Base-by-base conservation (phyloP, 2,113 vertebrate genomes). In the Ammodytes marinus region DNA sequence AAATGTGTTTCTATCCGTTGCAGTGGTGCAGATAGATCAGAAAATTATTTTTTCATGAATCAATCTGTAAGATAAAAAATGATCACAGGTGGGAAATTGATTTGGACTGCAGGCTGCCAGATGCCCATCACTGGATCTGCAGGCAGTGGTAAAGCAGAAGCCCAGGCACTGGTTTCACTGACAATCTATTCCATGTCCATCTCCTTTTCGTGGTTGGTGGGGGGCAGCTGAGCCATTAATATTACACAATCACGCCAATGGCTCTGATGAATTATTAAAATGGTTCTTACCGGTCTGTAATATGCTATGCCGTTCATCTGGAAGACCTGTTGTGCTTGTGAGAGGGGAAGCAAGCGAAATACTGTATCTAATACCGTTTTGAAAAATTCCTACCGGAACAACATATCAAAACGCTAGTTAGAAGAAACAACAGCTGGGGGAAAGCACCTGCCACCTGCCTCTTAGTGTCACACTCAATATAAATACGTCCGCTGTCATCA, bases 1-100 rank as follows among this genome's bases (percentile, higher is more conserved):
- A 60, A 77, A 86, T 68, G 67, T 79, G 75, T 76, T 87, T 84
- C 66, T 82, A 83, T 58, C 71, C 79, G 39, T 57, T 37, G 54
- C 80, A 60, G 67, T 5, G 61, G 59, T 35, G 78, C 55, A 69
- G 64, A 45, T 66, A 80, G 75, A 67, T 10, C 17, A 3, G 27
- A 37, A 46, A 79, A 91, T 93, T 67, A 89, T 89, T 90, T 91
- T 91, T 89, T 91, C 87, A 93, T 93, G 90, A 89, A 60, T 91
- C 86, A 88, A 90, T 90, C 86, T 87, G 84, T 84, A 84, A 73
- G 78, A 89, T 87, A 84, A 91, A 27, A 91, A 93, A 89, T 86
- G 82, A 85, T 88, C 83, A 89, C 79, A 86, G 86, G 89, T 86
- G 88, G 87, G 73, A 74, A 91, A 89, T 89, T 93, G 90, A 92